Conservation (phyloP, 2,888 invertebrate genomes). For the Polyommatus iphigenia region DNA sequence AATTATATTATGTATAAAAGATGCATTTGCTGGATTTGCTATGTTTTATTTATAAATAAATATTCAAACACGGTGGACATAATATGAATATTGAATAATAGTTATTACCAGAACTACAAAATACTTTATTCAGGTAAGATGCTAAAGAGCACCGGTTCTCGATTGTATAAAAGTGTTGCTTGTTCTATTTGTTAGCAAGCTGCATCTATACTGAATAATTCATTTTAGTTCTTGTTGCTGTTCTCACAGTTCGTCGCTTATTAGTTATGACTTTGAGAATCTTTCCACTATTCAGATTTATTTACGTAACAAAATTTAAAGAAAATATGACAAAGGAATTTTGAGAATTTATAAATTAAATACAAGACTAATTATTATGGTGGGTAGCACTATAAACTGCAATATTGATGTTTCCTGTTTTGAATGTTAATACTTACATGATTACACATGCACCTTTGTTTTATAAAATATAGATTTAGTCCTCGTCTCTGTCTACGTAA, state of each 20-base stretch:
- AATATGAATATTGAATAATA: neutral
- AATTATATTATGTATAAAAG: no score
- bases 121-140: neutral
- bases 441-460: no score
- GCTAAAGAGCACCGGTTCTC: neutral
- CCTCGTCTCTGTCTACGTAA: no score
- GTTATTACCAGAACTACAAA: neutral
- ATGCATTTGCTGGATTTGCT: neutral
- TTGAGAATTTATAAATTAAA: neutral
- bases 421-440: no score
- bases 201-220: constrained; percentile 68
- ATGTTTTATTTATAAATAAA: neutral
- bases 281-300: neutral
- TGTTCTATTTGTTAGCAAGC: constrained; percentile 37
- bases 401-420: no score
- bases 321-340: neutral
- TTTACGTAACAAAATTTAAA: neutral
- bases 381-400: neutral
- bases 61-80: no score
- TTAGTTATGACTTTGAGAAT: constrained; percentile 11
- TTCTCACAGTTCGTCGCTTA: constrained; percentile 27
- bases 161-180: constrained; percentile 3
- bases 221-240: constrained; percentile 56
- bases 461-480: no score
- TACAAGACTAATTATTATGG: neutral